Percentiles rank a stretch among this genome's conserved stretches.
Conservation (phyloP, 2,888 invertebrate species). For the Dryadula phaetusa region DNA sequence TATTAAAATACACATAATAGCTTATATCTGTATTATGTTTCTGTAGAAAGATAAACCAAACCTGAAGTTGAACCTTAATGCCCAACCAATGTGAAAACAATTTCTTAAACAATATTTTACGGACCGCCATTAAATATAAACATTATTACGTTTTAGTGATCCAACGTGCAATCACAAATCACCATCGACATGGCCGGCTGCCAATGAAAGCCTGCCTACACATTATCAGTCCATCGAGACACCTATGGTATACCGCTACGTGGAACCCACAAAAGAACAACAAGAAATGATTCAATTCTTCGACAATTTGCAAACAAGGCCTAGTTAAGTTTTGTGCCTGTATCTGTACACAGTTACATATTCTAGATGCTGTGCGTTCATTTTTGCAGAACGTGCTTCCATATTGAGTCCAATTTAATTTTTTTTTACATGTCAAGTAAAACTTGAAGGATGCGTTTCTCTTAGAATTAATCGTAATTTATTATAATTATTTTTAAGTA, state of each 20-base stretch:
- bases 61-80: too few relatives aligned
- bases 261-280: conserved; percentile 51
- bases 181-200: conserved; percentile 55
- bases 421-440: background rate
- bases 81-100: too few relatives aligned
- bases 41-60: too few relatives aligned
- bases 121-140: too few relatives aligned
- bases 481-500: conserved; percentile 17
- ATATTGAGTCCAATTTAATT: background rate
- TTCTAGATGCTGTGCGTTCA: background rate
- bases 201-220: conserved; percentile 42
- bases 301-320: conserved; percentile 49
- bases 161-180: conserved; percentile 55
- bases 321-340: conserved; percentile 40
- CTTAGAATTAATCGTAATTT: conserved; percentile 4
- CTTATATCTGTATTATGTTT: too few relatives aligned
- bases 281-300: conserved; percentile 59
- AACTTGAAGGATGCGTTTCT: background rate
- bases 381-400: background rate
- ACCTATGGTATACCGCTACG: conserved; percentile 47
- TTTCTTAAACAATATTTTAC: too few relatives aligned
- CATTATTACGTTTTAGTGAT: conserved; percentile 54
- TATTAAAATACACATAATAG: too few relatives aligned
- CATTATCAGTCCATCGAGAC: conserved; percentile 58
- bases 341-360: conserved; percentile 5